These are phyloP conservation scores for Thalassarche chlororhynchos DNA, from an alignment of 2,113 vertebrate species.

Conservation along the genomic window DNA sequence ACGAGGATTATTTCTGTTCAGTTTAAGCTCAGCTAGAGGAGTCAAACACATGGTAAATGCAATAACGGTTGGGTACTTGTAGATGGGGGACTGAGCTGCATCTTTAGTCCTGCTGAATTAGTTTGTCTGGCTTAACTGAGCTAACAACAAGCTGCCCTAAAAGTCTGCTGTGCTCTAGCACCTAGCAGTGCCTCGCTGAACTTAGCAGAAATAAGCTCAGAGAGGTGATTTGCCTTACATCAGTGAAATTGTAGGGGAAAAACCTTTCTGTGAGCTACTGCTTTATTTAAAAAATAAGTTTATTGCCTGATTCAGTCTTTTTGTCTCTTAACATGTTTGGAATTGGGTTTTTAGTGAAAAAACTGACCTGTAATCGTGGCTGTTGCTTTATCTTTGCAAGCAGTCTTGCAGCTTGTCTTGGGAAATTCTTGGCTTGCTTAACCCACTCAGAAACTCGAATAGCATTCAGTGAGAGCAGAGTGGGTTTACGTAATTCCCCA, in stretches of 20 bases:
- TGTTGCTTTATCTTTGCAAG: neutral
- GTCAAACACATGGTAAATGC: neutral
- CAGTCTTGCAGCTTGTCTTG: neutral
- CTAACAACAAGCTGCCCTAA: neutral
- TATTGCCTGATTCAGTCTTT: neutral
- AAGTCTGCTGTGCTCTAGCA: neutral
- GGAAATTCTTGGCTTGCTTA: constrained; percentile 17
- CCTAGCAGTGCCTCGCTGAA: neutral
- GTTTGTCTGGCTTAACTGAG: neutral
- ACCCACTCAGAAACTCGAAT: neutral
- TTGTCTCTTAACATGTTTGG: neutral
- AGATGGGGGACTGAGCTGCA: neutral
- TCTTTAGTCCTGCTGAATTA: neutral
- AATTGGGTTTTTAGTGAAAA: neutral
- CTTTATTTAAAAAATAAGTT: neutral
- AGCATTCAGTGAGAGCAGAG: neutral
- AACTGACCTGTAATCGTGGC: neutral
- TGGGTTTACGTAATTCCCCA: neutral
- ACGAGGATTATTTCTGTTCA: neutral
- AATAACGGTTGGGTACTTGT: neutral
- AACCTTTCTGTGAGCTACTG: neutral
- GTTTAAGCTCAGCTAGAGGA: neutral
- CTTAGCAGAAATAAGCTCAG: neutral
- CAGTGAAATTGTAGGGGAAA: neutral
- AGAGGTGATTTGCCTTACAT: neutral